Conservation (phyloP, 35 echinoderm and acorn worm species). For the Apostichopus californicus region DNA sequence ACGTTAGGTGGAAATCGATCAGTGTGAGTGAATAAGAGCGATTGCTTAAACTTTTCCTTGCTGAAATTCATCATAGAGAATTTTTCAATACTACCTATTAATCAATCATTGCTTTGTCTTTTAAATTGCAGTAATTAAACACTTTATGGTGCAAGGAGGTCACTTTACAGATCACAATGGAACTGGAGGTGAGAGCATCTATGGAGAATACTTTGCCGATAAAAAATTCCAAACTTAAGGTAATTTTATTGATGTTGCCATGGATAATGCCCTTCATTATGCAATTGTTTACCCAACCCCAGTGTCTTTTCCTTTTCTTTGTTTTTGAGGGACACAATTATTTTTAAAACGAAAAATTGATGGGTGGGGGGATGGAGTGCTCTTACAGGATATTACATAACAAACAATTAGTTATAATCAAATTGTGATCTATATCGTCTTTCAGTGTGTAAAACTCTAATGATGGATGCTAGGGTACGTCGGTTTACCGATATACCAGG, state of each 20-base stretch:
- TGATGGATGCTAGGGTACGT: constrained; percentile 11
- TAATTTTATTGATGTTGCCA: constrained; percentile 41
- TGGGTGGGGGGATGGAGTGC: background rate
- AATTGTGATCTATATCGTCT: background rate
- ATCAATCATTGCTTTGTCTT: background rate
- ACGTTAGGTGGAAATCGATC: too few species aligned
- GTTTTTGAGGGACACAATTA: constrained; percentile 7
- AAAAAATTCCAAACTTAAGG: constrained; percentile 79
- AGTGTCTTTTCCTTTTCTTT: constrained; percentile 5
- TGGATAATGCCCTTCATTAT: constrained; percentile 13
- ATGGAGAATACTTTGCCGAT: constrained; percentile 91
- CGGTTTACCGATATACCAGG: background rate
- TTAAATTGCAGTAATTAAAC: constrained; percentile 72
- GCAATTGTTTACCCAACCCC: constrained; percentile 1
- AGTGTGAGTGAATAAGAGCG: too few species aligned
- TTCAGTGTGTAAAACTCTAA: background rate
- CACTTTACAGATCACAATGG: constrained; percentile 88
- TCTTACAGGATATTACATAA: constrained; percentile 14
- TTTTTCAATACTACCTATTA: background rate
- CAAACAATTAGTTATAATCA: constrained; percentile 9
- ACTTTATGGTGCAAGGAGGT: constrained; percentile 90
- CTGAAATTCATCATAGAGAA: background rate
- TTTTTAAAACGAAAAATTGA: background rate
- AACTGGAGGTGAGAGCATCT: constrained; percentile 89
- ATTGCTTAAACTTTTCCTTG: background rate